Base-by-base conservation (phyloP, 2,113 vertebrate species). In the Psittacara wagleri region DNA sequence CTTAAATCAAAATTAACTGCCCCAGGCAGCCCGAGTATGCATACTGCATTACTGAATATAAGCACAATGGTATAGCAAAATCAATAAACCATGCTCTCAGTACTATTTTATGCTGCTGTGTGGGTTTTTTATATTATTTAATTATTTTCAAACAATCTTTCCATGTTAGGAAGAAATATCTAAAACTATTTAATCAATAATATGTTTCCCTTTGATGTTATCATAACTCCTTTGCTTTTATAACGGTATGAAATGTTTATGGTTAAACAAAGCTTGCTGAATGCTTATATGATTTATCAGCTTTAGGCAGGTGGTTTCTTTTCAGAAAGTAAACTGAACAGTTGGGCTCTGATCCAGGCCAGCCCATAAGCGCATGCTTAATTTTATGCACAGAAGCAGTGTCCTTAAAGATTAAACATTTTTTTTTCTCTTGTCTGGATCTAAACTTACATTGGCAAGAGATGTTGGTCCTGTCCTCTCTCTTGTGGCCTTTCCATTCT, bases 231-330 rank as follows among this genome's bases (percentile, higher is more conserved):
- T 25, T 86, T 86, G 43, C 37, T 92, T 92, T 92, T 94, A 92
- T 66, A 55, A 87, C 59, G 1, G 16, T 86, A 57, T 22, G 83
- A 95, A 90, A 35, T 83, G 48, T 62, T 76, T 54, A 68, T 87
- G 18, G n/a, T 86, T 94, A 92, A 94, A 96, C 55, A 82, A 55
- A 94, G 35, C 35, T 86, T 70, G 44, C 43, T 72, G 51, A 77
- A 74, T 28, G 35, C 86, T 96, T 97, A 70, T 86, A 64, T 83
- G 54, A 95, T 92, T 95, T 95, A 95, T 93, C 92, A 95, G 55
- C 46, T 96, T 92, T 48, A 70, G 28, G 64, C 92, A 94, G 85
- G 76, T 92, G 85, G 61, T 81, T 93, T 83, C 64, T 81, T 89
- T 95, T 68, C 54, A 72, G 75, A 91, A 83, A 77, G 37, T 61